phyloP scores from a whole-genome alignment of 2,797 vertebrate genomes.

The Pangasius djambal region DNA sequence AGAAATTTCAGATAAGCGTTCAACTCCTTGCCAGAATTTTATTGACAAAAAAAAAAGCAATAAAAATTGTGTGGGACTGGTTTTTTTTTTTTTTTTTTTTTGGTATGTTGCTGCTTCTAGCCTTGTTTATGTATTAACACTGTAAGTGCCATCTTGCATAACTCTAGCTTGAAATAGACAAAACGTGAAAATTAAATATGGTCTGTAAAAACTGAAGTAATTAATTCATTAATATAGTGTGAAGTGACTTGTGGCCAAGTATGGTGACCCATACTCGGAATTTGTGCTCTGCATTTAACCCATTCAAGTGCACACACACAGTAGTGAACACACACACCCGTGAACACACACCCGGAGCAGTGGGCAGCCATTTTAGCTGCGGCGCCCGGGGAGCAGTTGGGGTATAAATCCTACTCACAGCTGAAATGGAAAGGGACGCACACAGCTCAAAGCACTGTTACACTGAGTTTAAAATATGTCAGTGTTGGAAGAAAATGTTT shows the following conservation, averaged over 20 bases:
- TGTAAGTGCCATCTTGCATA: background rate
- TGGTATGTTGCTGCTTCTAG: background rate
- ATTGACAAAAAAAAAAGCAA: background rate
- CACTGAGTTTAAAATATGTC: background rate
- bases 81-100: background rate
- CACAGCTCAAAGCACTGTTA: background rate
- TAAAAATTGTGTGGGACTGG: background rate
- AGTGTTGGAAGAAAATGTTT: constrained; percentile 17
- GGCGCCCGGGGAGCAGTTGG: too few species aligned
- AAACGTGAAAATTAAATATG: background rate
- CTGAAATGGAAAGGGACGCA: background rate
- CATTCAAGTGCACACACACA: too few species aligned
- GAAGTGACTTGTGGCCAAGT: too few species aligned
- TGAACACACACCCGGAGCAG: too few species aligned
- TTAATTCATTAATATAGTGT: background rate
- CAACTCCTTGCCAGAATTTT: background rate
- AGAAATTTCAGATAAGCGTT: background rate
- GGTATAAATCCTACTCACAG: background rate
- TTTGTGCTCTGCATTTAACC: too few species aligned
- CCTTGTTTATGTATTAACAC: background rate
- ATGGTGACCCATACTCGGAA: too few species aligned
- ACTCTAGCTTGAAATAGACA: background rate
- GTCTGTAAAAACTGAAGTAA: background rate
- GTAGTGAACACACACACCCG: too few species aligned
- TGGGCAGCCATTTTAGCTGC: too few species aligned